Conservation (phyloP, 2,888 invertebrate species). For the Lacanobia oleracea region DNA sequence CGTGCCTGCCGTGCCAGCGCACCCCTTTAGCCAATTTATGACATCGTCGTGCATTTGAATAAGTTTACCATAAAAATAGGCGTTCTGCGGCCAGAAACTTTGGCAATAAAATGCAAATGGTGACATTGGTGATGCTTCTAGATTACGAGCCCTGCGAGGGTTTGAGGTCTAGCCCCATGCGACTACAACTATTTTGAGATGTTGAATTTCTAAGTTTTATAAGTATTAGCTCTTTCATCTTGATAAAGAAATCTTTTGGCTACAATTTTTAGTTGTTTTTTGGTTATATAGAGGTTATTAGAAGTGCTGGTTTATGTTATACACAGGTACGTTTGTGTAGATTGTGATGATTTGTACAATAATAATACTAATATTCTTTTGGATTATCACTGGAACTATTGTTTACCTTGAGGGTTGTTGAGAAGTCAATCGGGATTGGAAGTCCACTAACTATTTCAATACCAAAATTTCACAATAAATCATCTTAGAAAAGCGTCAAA, state of each 20-base stretch:
- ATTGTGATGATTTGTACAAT: neutral
- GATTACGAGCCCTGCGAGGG: conserved; percentile 66
- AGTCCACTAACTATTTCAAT: neutral
- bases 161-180: conserved; percentile 39
- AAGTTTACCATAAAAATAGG: conserved; percentile 90
- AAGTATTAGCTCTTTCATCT: conserved; percentile 40
- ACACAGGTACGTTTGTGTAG: neutral
- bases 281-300: neutral
- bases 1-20: conserved; percentile 81
- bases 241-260: neutral
- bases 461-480: neutral
- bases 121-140: conserved; percentile 80
- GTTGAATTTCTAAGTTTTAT: conserved; percentile 35
- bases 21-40: conserved; percentile 88
- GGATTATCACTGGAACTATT: neutral
- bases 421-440: neutral
- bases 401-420: neutral
- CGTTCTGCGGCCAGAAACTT: conserved; percentile 87
- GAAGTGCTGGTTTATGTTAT: neutral
- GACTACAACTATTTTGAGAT: conserved; percentile 41
- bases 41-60: conserved; percentile 88
- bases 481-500: neutral
- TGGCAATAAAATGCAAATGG: conserved; percentile 90
- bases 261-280: neutral
- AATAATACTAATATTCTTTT: too few species aligned